Conservation (phyloP, 2,888 invertebrate genomes). For the Mellilla xanthometata region DNA sequence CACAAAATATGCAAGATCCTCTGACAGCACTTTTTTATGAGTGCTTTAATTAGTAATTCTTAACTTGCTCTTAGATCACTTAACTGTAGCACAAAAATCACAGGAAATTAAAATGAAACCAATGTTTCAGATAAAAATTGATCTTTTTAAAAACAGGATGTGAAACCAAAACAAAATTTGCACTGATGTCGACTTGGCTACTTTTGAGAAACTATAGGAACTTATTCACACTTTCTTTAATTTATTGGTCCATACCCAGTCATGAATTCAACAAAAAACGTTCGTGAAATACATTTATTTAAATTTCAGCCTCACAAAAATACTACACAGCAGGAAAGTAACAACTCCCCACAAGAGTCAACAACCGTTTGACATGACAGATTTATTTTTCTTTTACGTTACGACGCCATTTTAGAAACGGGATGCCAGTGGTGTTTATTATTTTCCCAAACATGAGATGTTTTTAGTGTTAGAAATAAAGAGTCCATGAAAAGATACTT, state of each 20-base stretch:
- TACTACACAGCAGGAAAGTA: constrained; percentile 29
- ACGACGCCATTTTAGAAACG: constrained; percentile 49
- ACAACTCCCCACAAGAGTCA: constrained; percentile 51
- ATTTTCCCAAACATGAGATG: constrained; percentile 17
- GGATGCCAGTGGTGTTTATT: constrained; percentile 31
- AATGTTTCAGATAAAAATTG: constrained; percentile 33
- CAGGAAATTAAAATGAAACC: constrained; percentile 35
- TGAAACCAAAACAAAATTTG: constrained; percentile 46
- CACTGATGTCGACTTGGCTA: constrained; percentile 22
- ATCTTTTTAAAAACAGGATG: constrained; percentile 49
- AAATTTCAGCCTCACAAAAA: neutral
- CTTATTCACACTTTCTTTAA: neutral
- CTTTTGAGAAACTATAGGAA: neutral
- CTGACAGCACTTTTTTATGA: neutral
- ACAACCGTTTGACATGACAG: constrained; percentile 72
- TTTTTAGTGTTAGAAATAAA: no score
- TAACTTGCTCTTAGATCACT: constrained; percentile 3
- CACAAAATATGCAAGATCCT: neutral
- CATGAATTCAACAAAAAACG: neutral
- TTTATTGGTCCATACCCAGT: neutral
- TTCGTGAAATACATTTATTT: neutral
- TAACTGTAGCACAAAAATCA: constrained; percentile 24
- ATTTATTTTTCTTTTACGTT: constrained; percentile 17
- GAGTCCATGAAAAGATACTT: no score
- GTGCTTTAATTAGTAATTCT: neutral